phyloP scores from a whole-genome alignment of 2,888 invertebrate genomes.

The Microctonus brassicae region DNA sequence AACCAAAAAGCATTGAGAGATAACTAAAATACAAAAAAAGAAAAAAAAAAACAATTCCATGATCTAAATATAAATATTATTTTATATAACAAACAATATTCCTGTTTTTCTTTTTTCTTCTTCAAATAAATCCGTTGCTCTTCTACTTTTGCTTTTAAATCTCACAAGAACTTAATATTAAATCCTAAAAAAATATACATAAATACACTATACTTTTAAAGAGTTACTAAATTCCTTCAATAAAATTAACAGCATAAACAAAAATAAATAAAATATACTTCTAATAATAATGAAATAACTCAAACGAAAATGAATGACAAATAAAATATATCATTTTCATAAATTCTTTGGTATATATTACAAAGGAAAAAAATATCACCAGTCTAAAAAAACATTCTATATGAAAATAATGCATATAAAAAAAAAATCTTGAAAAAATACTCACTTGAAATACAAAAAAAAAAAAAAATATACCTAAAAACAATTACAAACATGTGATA shows the following conservation, averaged over 20 bases:
- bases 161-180: no score
- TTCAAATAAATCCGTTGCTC: no score
- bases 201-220: neutral
- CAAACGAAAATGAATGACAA: neutral
- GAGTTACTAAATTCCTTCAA: neutral
- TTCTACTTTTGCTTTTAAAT: no score
- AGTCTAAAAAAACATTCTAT: neutral
- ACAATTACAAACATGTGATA: neutral
- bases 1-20: no score
- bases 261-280: neutral
- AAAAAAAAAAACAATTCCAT: no score
- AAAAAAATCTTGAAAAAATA: neutral
- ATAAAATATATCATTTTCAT: neutral
- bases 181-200: no score
- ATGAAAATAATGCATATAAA: neutral
- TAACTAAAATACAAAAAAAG: no score
- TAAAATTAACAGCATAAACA: neutral
- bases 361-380: neutral
- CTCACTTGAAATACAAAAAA: neutral
- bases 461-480: neutral
- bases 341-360: neutral
- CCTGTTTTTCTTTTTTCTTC: no score
- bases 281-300: neutral
- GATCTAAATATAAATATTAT: no score
- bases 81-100: no score